Conservation (phyloP, 1,140 invertebrate genomes). For the Caligus rogercresseyi region DNA sequence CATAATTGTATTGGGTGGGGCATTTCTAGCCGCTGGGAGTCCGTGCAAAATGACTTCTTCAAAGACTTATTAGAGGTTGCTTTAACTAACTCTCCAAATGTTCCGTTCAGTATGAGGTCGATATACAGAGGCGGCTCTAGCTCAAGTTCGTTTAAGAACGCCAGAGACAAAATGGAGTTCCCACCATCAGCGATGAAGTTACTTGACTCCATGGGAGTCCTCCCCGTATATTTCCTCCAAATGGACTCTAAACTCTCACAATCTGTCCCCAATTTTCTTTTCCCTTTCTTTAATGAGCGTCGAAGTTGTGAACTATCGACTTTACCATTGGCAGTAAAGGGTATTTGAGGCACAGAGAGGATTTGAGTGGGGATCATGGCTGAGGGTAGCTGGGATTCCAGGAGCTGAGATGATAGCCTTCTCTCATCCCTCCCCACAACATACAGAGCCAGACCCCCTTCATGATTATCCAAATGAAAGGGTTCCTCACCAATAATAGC, state of each 20-base stretch:
- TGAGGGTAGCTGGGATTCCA: not conserved
- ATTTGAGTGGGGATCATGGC: not conserved
- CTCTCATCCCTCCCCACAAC: not conserved
- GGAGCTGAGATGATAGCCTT: not conserved
- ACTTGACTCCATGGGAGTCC: not conserved
- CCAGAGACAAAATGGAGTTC: not conserved
- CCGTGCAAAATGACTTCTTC: no score
- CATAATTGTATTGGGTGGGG: no score
- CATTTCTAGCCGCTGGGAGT: no score
- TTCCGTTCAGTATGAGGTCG: not conserved
- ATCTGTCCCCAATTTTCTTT: no score
- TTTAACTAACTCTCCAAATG: not conserved
- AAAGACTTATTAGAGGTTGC: no score
- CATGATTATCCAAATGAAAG: not conserved
- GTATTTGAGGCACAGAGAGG: not conserved
- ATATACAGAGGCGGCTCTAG: not conserved
- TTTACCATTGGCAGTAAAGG: conserved; percentile 6
- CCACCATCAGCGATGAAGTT: conserved; percentile 10
- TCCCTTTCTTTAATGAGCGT: not conserved
- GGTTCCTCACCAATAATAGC: not conserved
- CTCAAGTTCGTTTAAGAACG: not conserved
- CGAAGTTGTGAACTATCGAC: not conserved
- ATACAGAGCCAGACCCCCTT: not conserved
- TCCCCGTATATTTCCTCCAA: not conserved
- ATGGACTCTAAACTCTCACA: not conserved